phyloP scores from a whole-genome alignment of 2,888 invertebrate species.

The Gandaritis pyraliata region DNA sequence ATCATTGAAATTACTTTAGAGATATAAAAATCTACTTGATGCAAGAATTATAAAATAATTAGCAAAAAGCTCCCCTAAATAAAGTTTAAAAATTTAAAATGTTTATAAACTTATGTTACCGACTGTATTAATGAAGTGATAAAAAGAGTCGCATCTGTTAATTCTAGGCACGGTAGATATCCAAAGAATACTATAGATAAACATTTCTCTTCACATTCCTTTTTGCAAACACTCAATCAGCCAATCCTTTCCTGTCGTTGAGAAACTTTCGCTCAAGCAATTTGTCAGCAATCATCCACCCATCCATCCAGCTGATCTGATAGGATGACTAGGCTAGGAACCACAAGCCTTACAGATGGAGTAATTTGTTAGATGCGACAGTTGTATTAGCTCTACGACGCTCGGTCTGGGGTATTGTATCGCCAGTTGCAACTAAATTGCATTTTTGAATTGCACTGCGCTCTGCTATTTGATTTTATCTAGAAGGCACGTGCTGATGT shows the following conservation, averaged over 20 bases:
- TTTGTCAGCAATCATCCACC: neutral
- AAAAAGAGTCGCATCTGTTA: too few species aligned
- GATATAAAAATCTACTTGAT: too few species aligned
- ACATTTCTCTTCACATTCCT: too few species aligned
- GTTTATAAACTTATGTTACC: too few species aligned
- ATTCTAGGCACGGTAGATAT: too few species aligned
- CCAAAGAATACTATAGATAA: too few species aligned
- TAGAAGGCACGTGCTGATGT: slow-evolving; percentile 1
- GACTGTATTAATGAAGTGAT: too few species aligned
- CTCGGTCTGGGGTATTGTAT: slow-evolving; percentile 1
- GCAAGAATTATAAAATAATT: too few species aligned
- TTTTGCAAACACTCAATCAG: neutral
- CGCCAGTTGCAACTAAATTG: slow-evolving; percentile 15
- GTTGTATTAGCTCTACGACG: neutral
- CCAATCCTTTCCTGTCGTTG: neutral
- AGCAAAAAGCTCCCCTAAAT: too few species aligned
- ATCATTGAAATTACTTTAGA: too few species aligned
- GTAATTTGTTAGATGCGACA: slow-evolving; percentile 8
- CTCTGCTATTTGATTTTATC: slow-evolving; percentile 20
- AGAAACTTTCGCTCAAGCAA: neutral
- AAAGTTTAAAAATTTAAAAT: too few species aligned
- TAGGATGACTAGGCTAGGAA: neutral
- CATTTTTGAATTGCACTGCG: slow-evolving; percentile 27
- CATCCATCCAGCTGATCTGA: slow-evolving; percentile 1
- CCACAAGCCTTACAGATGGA: slow-evolving; percentile 1